Base-by-base conservation (phyloP, 2,797 vertebrate genomes). In the Epinephelus awoara region DNA sequence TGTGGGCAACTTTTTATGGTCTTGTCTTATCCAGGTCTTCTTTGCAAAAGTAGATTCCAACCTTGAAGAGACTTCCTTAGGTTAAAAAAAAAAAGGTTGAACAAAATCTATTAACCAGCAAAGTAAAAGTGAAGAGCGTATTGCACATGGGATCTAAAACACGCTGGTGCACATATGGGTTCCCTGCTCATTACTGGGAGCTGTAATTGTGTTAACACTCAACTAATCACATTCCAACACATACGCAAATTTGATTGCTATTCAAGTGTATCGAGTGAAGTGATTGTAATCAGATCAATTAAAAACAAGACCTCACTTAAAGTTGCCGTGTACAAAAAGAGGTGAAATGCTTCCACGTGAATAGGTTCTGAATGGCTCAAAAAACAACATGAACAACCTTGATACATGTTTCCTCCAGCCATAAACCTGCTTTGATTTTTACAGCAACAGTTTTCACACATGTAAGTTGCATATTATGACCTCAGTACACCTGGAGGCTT, bases 211-310 rank as follows among this genome's bases (percentile, higher is more conserved):
- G 52, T 87, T 77, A 75, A 63, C 23, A 49, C 65, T 14, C 15
- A 79, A 25, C 40, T 86, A 80, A 86, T 77, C 9, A 2, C 44
- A 51, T 82, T 77, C 18, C 46, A 29, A 38, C 5, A 7, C 29
- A 58, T 44, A 27, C 29, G 67, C 55, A 63, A 72, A 80, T 75
- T 19, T 25, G 74, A 79, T 77, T 67, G 38, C 25, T 5, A 34
- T 63, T 76, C 47, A 47, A 42, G 23, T 65, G 19, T 42, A 52
- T 83, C 42, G 49, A 14, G 23, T 72, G 2, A 75, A 65, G 27
- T 66, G 55, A 76, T 47, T 51, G 10, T 72, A 75, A 86, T 73
- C 6, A 63, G 42, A 67, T 87, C 38, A 75, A 12, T 63, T 79
- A 42, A 40, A 72, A 69, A 19, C 50, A 21, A 10, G 23, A 52